Base-by-base conservation (phyloP, 2,888 invertebrate species). In the Bombylius discolor region DNA sequence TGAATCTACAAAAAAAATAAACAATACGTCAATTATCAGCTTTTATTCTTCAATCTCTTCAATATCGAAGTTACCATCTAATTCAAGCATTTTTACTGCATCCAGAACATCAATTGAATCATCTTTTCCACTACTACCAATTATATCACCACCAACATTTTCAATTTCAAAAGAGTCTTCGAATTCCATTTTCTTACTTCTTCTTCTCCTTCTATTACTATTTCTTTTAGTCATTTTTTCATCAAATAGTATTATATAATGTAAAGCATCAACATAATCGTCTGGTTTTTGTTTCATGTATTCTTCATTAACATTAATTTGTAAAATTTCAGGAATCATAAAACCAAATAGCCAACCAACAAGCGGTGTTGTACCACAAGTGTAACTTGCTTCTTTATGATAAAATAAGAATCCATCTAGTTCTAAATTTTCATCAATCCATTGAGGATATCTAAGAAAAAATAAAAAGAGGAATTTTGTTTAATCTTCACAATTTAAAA, bases 401-500 rank as follows among this genome's bases (percentile, higher is more conserved):
- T 89, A 98, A 74, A 98, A 97, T 54, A 97, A 75, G 45, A 95
- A 70, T 0, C 98, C 98, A 72, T 97, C 97, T 53, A 94, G 70
- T 51, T 14, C 14, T n/a, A 14, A 7, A 1, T n/a, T 45, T 14
- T 45, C 14, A 45, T 45, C 14, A 14, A n/a, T 8, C 45, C 66
- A 75, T 52, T 63, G 64, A 0, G 74, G 74, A 58, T 64, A 68
- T 1, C 59, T 60, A 32, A 48, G 47, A 48, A n/a, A 32, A 33
- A 5, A 32, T 31, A 8, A 48, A 34, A 49, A 12, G 14, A 34
- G 23, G 3, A 23, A 23, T 23, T 23, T 2, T 23, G 23, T 3
- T 23, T 23, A 23, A 3, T 23, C 23, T 23, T 23, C 1, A 23
- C 2, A 23, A 23, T 23, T 23, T 23, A 23, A 23, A 23, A 23